These are phyloP conservation scores for Carpatolechia fugitivella DNA, from an alignment of 2,888 invertebrate species.

Conservation along the genomic window DNA sequence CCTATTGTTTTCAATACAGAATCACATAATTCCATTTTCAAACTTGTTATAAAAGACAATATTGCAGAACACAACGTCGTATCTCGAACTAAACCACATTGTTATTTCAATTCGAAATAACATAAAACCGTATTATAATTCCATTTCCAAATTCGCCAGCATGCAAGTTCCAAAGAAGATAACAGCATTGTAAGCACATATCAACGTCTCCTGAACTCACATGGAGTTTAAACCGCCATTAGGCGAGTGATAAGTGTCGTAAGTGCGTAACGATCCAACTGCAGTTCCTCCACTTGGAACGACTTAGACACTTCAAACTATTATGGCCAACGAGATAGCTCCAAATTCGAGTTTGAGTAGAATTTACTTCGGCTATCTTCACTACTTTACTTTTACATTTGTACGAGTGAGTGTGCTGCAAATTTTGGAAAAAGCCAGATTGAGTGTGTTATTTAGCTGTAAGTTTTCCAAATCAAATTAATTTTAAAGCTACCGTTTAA, in stretches of 20 bases:
- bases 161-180: neutral
- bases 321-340: neutral
- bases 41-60: too few species aligned
- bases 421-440: too few species aligned
- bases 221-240: slow-evolving; percentile 3
- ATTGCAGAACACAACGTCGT: too few species aligned
- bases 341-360: neutral
- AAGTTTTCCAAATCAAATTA: too few species aligned
- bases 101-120: too few species aligned
- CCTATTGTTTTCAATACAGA: too few species aligned
- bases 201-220: neutral
- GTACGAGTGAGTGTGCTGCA: too few species aligned
- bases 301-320: neutral
- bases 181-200: neutral
- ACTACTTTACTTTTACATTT: neutral
- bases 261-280: slow-evolving; percentile 12
- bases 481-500: too few species aligned
- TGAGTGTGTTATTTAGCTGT: too few species aligned
- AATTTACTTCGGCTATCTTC: neutral
- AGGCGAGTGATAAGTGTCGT: slow-evolving; percentile 15
- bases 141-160: neutral
- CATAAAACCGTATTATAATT: neutral
- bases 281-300: neutral
- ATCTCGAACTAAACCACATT: too few species aligned
- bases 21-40: too few species aligned